Evolutionary conservation across 2,113 vertebrate genomes (phyloP).

Genomic region (Eonycteris spelaea): DNA sequence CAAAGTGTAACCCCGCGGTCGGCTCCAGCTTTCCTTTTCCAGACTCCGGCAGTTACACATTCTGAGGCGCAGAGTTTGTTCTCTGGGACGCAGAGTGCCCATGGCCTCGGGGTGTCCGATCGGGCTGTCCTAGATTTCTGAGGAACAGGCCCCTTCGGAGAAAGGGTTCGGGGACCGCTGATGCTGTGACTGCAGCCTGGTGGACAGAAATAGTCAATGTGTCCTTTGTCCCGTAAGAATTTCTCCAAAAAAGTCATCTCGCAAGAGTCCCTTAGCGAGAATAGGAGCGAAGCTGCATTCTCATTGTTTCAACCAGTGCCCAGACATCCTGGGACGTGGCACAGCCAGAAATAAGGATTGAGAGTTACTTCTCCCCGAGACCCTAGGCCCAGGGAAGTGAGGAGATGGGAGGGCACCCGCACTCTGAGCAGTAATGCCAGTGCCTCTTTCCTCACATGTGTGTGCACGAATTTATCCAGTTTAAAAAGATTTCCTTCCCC

Average conservation of each 20-base stretch:
- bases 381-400: background rate
- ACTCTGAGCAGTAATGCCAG: constrained; percentile 28
- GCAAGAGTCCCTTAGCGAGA: background rate
- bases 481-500: constrained; percentile 62
- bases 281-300: background rate
- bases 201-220: background rate
- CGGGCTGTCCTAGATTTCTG: background rate
- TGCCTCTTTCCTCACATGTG: background rate
- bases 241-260: background rate
- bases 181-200: background rate
- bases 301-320: background rate
- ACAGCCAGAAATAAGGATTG: background rate
- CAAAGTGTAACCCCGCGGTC: background rate
- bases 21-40: background rate
- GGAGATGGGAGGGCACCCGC: background rate
- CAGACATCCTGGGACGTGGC: background rate
- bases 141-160: constrained; percentile 28
- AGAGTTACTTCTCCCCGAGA: background rate
- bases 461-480: background rate
- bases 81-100: background rate
- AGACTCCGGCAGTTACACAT: background rate
- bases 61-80: background rate
- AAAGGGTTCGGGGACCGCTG: background rate
- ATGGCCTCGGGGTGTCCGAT: background rate
- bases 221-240: background rate